These are phyloP conservation scores for Hippoglossus stenolepis DNA, from an alignment of 2,113 vertebrate genomes.

Conservation along the genomic window DNA sequence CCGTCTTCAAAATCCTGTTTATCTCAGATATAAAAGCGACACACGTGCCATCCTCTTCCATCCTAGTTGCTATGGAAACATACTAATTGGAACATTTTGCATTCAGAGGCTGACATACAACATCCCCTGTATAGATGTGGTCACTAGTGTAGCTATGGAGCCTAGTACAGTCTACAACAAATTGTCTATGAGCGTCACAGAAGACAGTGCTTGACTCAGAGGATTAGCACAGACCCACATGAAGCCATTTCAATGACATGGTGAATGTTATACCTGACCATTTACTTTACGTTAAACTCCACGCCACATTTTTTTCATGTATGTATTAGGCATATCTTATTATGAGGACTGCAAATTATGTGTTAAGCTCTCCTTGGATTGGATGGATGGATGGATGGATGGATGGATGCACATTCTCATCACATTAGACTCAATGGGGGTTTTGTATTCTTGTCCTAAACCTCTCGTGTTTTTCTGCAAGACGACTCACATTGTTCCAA, in stretches of 20 bases:
- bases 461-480: too few species aligned
- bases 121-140: constrained; percentile 21
- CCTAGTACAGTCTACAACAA: constrained; percentile 2
- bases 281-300: neutral
- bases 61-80: constrained; percentile 55
- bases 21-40: neutral
- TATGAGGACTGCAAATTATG: neutral
- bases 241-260: neutral
- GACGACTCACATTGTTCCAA: too few species aligned
- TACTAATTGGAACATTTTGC: constrained; percentile 30
- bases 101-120: constrained; percentile 1
- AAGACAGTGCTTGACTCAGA: too few species aligned
- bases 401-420: too few species aligned
- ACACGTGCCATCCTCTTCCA: constrained; percentile 10
- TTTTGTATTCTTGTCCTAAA: too few species aligned
- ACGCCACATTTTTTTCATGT: neutral
- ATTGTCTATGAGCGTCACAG: too few species aligned
- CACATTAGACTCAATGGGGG: too few species aligned
- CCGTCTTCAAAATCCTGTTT: neutral
- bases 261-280: neutral
- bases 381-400: too few species aligned
- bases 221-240: too few species aligned
- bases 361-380: too few species aligned
- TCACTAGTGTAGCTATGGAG: constrained; percentile 13
- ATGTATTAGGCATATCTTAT: neutral